phyloP scores from a whole-genome alignment of 2,888 invertebrate genomes.

The Shargacucullia verbasci region DNA sequence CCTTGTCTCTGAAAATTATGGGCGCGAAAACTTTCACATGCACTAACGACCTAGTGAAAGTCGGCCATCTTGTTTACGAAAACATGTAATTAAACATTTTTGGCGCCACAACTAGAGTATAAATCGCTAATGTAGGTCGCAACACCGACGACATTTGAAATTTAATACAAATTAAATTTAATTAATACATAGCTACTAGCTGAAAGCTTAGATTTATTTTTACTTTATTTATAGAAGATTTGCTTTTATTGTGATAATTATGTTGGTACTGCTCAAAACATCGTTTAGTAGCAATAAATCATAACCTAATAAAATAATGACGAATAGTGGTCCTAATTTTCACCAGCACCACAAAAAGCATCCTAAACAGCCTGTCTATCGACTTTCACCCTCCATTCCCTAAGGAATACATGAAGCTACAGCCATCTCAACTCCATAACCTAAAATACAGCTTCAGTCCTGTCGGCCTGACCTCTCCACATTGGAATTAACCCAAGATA shows the following conservation, averaged over 20 bases:
- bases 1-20: constrained; percentile 55
- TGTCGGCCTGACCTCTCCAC: too few species aligned
- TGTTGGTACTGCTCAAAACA: background rate
- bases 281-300: constrained; percentile 2
- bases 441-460: too few species aligned
- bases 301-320: constrained; percentile 1
- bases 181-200: constrained; percentile 9
- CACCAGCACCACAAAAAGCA: too few species aligned
- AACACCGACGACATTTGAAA: constrained; percentile 31
- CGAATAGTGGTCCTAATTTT: too few species aligned
- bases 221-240: constrained; percentile 20
- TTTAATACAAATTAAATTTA: constrained; percentile 31
- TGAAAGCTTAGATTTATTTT: constrained; percentile 15
- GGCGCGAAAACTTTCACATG: constrained; percentile 55
- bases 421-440: background rate
- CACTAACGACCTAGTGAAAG: constrained; percentile 53
- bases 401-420: too few species aligned
- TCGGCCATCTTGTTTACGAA: constrained; percentile 46
- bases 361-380: too few species aligned
- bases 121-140: constrained; percentile 55
- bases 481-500: too few species aligned
- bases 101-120: constrained; percentile 57
- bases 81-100: constrained; percentile 52
- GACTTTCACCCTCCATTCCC: too few species aligned
- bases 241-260: constrained; percentile 1